phyloP scores from a whole-genome alignment of 2,797 vertebrate species.

The Neosalanx taihuensis region DNA sequence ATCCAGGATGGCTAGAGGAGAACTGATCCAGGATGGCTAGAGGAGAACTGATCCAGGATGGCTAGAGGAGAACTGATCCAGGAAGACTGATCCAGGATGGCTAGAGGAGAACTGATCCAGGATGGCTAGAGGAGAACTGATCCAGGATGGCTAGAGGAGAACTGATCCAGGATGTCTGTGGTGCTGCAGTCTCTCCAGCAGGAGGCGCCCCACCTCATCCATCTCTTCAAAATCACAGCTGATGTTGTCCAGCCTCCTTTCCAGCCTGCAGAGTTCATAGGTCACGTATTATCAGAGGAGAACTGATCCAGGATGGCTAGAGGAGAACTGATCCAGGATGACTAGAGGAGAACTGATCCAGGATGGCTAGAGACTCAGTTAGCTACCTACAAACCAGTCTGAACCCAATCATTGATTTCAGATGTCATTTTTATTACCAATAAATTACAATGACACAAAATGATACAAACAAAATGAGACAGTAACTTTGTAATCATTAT shows the following conservation, averaged over 20 bases:
- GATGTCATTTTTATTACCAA: slow-evolving; percentile 64
- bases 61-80: too few relatives aligned
- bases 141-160: too few relatives aligned
- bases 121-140: too few relatives aligned
- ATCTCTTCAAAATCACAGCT: slow-evolving; percentile 62
- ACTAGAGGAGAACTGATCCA: too few relatives aligned
- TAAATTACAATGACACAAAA: slow-evolving; percentile 59
- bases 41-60: too few relatives aligned
- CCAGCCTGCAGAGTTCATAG: slow-evolving; percentile 53
- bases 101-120: too few relatives aligned
- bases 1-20: too few relatives aligned
- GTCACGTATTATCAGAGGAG: background rate
- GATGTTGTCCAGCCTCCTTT: slow-evolving; percentile 60
- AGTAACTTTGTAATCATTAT: slow-evolving; percentile 48
- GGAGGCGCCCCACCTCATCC: slow-evolving; percentile 51
- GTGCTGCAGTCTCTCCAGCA: slow-evolving; percentile 56
- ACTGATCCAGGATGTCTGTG: slow-evolving; percentile 17
- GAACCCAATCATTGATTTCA: slow-evolving; percentile 14
- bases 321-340: too few relatives aligned
- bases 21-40: too few relatives aligned
- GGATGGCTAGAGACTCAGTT: background rate
- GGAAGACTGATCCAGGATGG: too few relatives aligned
- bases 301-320: too few relatives aligned
- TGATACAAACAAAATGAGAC: slow-evolving; percentile 63
- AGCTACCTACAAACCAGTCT: slow-evolving; percentile 1